Conservation (phyloP, 2,888 invertebrate genomes). For the Campoplex capitator region DNA sequence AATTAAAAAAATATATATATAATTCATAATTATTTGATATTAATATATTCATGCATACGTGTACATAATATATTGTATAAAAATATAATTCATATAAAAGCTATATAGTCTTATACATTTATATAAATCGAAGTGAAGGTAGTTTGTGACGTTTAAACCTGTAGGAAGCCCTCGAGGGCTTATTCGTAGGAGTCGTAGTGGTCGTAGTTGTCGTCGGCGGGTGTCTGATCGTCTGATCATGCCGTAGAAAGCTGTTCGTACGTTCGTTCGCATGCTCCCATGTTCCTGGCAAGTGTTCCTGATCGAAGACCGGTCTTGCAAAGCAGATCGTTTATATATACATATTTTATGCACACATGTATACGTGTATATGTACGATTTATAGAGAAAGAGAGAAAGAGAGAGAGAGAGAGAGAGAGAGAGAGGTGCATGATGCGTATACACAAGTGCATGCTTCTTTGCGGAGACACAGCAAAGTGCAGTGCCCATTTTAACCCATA, state of each 20-base stretch:
- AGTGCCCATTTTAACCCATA: constrained; percentile 37
- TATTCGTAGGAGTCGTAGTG: constrained; percentile 65
- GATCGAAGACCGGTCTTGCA: constrained; percentile 69
- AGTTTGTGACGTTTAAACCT: constrained; percentile 52
- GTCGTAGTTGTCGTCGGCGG: constrained; percentile 64
- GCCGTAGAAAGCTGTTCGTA: constrained; percentile 68
- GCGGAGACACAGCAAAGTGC: constrained; percentile 18
- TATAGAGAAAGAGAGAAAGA: background rate
- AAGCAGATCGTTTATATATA: constrained; percentile 64
- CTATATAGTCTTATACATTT: background rate
- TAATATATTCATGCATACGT: too few relatives aligned
- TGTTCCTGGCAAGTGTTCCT: constrained; percentile 68
- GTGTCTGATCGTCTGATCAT: constrained; percentile 68
- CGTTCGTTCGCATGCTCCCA: constrained; percentile 64
- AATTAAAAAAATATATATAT: too few relatives aligned
- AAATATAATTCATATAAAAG: too few relatives aligned
- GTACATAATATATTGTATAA: too few relatives aligned
- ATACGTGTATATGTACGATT: background rate
- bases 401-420: background rate
- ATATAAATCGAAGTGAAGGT: constrained; percentile 53
- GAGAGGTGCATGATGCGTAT: constrained; percentile 1
- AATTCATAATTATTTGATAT: too few relatives aligned
- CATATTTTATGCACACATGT: constrained; percentile 26
- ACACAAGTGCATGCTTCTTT: constrained; percentile 30
- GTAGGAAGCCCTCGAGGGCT: constrained; percentile 63